phyloP scores from a whole-genome alignment of 2,888 invertebrate genomes.

The Tetranychus truncatus region DNA sequence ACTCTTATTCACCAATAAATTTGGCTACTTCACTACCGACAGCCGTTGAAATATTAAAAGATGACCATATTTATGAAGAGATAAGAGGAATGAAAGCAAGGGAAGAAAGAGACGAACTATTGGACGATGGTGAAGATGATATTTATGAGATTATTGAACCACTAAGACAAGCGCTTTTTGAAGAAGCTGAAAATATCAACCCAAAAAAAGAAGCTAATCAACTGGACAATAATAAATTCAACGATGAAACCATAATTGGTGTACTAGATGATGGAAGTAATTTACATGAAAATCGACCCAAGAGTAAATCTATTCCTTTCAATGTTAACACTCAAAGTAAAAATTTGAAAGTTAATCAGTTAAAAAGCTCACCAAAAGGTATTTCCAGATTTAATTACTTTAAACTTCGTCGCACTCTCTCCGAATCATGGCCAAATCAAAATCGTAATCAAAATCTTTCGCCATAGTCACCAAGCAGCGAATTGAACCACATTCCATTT shows the following conservation, averaged over 20 bases:
- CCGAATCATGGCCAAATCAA: neutral
- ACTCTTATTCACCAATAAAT: neutral
- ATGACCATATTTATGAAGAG: constrained; percentile 9
- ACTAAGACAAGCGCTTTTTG: neutral
- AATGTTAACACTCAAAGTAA: no score
- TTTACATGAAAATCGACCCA: no score
- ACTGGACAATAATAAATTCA: neutral
- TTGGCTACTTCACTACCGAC: neutral
- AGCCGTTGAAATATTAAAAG: neutral
- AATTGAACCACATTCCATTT: no score
- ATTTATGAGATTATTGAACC: neutral
- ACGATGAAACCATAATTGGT: no score
- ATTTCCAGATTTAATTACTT: neutral
- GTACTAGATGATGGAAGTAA: no score
- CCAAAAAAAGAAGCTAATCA: neutral
- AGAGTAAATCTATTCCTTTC: no score
- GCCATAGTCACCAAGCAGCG: no score
- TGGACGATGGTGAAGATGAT: neutral
- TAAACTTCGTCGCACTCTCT: neutral
- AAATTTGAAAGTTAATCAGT: no score
- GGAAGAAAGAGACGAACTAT: neutral
- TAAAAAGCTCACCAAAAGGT: neutral
- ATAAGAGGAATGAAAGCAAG: neutral
- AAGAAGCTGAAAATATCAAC: neutral
- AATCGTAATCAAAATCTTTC: no score